phyloP scores from a whole-genome alignment of 2,888 invertebrate genomes.

The Polydrusus pterygomalis region DNA sequence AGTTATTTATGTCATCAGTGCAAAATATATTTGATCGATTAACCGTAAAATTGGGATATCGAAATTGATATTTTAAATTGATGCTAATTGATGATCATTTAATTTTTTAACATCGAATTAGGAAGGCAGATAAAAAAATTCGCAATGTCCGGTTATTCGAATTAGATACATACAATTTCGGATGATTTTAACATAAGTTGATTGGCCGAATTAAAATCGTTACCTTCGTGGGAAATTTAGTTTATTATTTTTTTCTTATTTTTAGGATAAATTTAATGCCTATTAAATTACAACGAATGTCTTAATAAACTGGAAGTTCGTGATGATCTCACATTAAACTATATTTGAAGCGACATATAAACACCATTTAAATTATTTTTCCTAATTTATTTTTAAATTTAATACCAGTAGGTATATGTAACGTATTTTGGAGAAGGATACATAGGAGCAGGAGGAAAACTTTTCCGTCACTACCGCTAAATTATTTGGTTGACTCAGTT shows the following conservation, averaged over 20 bases:
- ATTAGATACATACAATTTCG: not conserved
- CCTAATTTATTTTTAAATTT: too few relatives aligned
- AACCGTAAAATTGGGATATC: slow-evolving; percentile 5
- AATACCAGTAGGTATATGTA: too few relatives aligned
- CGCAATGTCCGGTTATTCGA: not conserved
- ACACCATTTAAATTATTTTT: too few relatives aligned
- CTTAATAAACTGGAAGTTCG: not conserved
- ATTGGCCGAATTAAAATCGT: not conserved
- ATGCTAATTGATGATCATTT: slow-evolving; percentile 9
- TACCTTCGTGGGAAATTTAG: not conserved
- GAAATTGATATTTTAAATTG: slow-evolving; percentile 17
- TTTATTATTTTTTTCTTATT: not conserved
- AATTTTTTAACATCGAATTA: not conserved
- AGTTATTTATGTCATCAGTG: not conserved
- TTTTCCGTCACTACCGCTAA: too few relatives aligned
- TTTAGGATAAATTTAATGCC: not conserved
- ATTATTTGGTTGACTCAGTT: too few relatives aligned
- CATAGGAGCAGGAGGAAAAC: too few relatives aligned
- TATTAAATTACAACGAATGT: too few relatives aligned
- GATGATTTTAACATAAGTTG: not conserved
- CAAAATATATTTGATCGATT: slow-evolving; percentile 12
- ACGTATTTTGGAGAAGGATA: too few relatives aligned
- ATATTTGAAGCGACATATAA: too few relatives aligned
- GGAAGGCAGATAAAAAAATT: not conserved
- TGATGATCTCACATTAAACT: not conserved